Evolutionary conservation across 2,797 vertebrate genomes (phyloP).

Genomic region (Catamblyrhynchus diadema): DNA sequence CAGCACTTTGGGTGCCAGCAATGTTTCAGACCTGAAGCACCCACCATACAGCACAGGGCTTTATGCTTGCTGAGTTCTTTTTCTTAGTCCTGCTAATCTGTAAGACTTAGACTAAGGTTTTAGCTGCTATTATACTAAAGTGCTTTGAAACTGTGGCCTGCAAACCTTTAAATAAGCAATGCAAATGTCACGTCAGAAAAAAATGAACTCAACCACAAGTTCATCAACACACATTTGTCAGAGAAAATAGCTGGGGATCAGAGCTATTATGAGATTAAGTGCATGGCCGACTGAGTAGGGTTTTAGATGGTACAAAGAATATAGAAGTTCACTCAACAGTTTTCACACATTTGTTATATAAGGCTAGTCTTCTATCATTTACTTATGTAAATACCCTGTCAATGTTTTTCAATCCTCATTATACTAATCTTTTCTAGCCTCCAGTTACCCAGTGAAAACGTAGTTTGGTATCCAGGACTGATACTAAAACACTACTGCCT

Average conservation of each 20-base stretch:
- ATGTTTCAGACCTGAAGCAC: conserved; percentile 34
- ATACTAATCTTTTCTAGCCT: conserved; percentile 27
- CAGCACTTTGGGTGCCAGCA: not conserved
- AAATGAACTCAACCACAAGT: conserved; percentile 69
- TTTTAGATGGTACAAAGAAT: conserved; percentile 82
- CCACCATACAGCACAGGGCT: not conserved
- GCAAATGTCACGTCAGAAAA: conserved; percentile 66
- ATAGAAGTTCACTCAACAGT: conserved; percentile 78
- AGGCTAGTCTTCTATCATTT: conserved; percentile 75
- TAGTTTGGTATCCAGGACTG: not conserved
- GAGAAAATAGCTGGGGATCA: conserved; percentile 83
- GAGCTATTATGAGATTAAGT: conserved; percentile 89
- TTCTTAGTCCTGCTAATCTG: conserved; percentile 38
- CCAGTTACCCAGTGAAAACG: conserved; percentile 40
- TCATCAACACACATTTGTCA: conserved; percentile 71
- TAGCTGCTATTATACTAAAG: conserved; percentile 67
- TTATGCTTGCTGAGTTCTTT: conserved; percentile 33
- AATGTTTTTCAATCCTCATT: conserved; percentile 60
- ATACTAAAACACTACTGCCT: conserved; percentile 14
- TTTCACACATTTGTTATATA: conserved; percentile 78
- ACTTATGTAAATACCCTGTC: conserved; percentile 79
- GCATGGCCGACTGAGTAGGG: conserved; percentile 77
- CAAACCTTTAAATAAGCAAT: conserved; percentile 72
- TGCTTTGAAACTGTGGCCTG: conserved; percentile 58
- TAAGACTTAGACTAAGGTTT: conserved; percentile 59